Evolutionary conservation across 2,797 vertebrate species (phyloP).

Genomic region (Oryzias sinensis): DNA sequence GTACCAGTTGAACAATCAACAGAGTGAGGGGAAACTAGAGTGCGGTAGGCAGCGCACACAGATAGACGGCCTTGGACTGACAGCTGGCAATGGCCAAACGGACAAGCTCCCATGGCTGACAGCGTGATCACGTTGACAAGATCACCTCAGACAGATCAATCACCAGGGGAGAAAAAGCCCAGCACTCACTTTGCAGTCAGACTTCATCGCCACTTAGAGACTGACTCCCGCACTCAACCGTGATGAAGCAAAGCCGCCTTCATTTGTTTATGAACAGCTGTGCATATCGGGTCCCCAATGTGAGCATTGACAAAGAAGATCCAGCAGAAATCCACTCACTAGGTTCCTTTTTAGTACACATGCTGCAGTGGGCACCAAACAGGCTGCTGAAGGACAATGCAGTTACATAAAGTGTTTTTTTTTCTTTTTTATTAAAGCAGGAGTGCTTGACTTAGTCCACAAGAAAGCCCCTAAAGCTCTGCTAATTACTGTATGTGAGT

Average conservation of each 20-base stretch:
- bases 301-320: not conserved
- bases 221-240: constrained; percentile 24
- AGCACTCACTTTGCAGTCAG: constrained; percentile 53
- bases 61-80: constrained; percentile 41
- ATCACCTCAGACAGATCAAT: constrained; percentile 68
- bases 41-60: constrained; percentile 22
- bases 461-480: constrained; percentile 15
- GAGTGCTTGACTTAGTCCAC: not conserved
- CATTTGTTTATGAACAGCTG: constrained; percentile 23
- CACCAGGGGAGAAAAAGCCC: constrained; percentile 55
- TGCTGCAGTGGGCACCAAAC: too few species aligned
- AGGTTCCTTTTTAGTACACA: not conserved
- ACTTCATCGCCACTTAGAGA: constrained; percentile 54
- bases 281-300: constrained; percentile 12
- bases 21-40: constrained; percentile 30
- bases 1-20: constrained; percentile 18
- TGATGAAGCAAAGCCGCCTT: constrained; percentile 17
- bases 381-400: too few species aligned
- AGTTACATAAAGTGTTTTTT: too few species aligned
- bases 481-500: constrained; percentile 17
- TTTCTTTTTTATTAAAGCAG: not conserved
- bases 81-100: constrained; percentile 52
- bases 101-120: constrained; percentile 52
- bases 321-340: not conserved
- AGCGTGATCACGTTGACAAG: constrained; percentile 68